These are phyloP conservation scores for Sinocyclocheilus grahami DNA, from an alignment of 2,113 vertebrate genomes.

Conservation along the genomic window DNA sequence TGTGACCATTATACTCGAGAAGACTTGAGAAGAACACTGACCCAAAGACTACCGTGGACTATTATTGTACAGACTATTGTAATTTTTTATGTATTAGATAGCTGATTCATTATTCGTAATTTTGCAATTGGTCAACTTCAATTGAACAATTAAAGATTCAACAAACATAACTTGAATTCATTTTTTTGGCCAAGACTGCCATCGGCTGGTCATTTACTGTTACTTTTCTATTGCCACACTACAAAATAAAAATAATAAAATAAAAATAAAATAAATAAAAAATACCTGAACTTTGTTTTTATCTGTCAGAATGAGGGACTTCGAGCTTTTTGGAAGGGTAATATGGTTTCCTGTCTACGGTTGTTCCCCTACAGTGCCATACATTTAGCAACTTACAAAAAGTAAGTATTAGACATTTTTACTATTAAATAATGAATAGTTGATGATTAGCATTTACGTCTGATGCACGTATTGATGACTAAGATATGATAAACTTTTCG, in stretches of 20 bases:
- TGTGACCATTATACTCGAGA: background rate
- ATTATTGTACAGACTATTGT: background rate
- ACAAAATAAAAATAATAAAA: background rate
- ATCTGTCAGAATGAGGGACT: conserved; percentile 81
- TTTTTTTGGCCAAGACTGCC: background rate
- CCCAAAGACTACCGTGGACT: background rate
- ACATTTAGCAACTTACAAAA: conserved; percentile 87
- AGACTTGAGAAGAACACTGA: background rate
- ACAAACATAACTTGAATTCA: background rate
- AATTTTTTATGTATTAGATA: background rate
- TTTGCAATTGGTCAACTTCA: background rate
- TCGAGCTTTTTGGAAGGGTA: conserved; percentile 91
- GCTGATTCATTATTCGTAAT: background rate
- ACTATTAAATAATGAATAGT: background rate
- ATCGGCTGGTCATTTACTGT: background rate
- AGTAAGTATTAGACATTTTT: conserved; percentile 71
- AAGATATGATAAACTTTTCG: background rate
- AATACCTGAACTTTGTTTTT: conserved; percentile 56
- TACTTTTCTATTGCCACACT: background rate
- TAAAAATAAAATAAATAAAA: no score
- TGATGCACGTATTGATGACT: background rate
- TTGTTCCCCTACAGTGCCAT: conserved; percentile 86
- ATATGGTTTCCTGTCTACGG: conserved; percentile 85
- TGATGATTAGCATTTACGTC: background rate
- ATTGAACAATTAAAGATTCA: background rate